Conservation (phyloP, 2,797 vertebrate species). For the Bryconaethiops microstoma region DNA sequence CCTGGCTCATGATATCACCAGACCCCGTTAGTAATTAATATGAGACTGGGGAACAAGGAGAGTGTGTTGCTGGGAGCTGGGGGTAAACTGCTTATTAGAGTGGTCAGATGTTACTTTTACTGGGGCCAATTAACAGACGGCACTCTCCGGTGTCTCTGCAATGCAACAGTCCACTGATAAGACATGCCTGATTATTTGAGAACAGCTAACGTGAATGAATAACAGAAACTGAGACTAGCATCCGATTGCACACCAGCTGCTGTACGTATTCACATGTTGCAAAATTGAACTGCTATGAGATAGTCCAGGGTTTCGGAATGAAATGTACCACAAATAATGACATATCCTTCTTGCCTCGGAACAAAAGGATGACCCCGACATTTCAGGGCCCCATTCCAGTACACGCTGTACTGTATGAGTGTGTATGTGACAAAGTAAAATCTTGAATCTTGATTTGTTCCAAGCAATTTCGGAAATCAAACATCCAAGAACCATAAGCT, state of each 20-base stretch:
- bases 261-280: background rate
- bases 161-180: background rate
- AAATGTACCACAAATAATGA: too few species aligned
- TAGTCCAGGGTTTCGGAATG: background rate
- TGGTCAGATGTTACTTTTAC: slow-evolving; percentile 40
- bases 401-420: too few species aligned
- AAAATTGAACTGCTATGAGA: background rate
- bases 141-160: background rate
- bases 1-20: slow-evolving; percentile 51
- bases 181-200: background rate
- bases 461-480: too few species aligned
- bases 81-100: slow-evolving; percentile 37
- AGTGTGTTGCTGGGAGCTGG: slow-evolving; percentile 31
- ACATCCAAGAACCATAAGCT: too few species aligned
- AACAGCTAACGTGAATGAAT: background rate
- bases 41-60: slow-evolving; percentile 39
- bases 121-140: slow-evolving; percentile 18
- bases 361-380: background rate
- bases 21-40: slow-evolving; percentile 54
- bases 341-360: background rate
- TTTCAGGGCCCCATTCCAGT: too few species aligned
- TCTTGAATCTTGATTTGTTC: too few species aligned
- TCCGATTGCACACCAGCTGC: background rate
- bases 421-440: too few species aligned
- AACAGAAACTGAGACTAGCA: background rate